Evolutionary conservation across 2,888 invertebrate genomes (phyloP).

Genomic region (Pristionchus mayeri): DNA sequence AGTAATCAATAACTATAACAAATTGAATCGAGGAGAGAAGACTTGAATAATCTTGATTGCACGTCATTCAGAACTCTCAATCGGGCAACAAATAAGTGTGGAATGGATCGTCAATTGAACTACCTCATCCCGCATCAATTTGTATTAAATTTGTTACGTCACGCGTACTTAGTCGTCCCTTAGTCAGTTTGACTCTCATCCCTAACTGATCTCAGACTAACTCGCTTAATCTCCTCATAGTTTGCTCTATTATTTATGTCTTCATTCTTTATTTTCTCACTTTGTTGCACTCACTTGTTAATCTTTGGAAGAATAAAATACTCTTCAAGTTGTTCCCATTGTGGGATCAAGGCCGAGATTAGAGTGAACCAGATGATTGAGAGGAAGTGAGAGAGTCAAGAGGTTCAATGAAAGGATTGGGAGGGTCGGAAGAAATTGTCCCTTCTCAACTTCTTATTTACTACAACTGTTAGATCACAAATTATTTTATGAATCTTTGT

Average conservation of each 20-base stretch:
- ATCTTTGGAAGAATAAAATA: background rate
- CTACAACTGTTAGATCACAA: too few relatives aligned
- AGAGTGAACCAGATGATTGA: conserved; percentile 31
- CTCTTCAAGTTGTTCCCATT: background rate
- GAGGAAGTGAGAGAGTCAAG: background rate
- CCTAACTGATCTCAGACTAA: background rate
- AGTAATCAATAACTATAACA: too few relatives aligned
- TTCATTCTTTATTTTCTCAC: conserved; percentile 10
- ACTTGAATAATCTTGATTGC: too few relatives aligned
- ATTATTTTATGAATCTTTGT: background rate
- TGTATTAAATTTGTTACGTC: background rate
- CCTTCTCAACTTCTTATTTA: too few relatives aligned
- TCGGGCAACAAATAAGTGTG: background rate
- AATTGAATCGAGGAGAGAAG: too few relatives aligned
- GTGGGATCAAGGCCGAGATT: conserved; percentile 17
- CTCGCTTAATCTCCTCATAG: background rate
- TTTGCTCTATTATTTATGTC: background rate
- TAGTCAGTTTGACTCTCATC: background rate
- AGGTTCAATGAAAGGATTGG: conserved; percentile 4
- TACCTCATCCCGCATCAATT: background rate
- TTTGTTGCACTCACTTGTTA: conserved; percentile 11
- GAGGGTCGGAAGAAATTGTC: background rate
- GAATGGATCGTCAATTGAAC: conserved; percentile 1
- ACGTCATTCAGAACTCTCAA: background rate
- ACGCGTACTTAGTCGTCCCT: background rate